A percentile compares a stretch with the other conserved stretches of the same genome.
Evolutionary conservation across 2,113 vertebrate genomes (phyloP).

Genomic region (Poeciliopsis retropinna): DNA sequence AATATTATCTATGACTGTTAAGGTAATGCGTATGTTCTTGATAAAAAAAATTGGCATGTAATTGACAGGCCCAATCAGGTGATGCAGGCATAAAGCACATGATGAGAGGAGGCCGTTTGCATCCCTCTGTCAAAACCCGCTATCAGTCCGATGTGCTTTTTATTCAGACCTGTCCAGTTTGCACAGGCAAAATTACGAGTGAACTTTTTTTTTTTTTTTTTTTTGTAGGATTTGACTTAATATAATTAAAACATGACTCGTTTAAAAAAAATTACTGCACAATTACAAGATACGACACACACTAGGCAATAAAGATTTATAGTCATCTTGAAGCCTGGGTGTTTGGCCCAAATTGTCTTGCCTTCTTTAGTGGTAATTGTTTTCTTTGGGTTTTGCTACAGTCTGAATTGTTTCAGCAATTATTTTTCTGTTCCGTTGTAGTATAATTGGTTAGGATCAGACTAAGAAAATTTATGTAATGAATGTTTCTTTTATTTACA

Average conservation of each 20-base stretch:
- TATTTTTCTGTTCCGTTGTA: too few species aligned
- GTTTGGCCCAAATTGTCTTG: background rate
- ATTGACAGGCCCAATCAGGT: background rate
- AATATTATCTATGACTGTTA: rapidly evolving
- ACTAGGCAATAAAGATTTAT: background rate
- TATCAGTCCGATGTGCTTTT: constrained; percentile 16
- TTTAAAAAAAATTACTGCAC: background rate
- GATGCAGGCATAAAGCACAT: constrained; percentile 40
- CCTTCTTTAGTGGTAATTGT: background rate
- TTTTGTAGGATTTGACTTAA: background rate
- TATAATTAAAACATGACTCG: background rate
- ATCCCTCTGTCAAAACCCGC: constrained; percentile 50
- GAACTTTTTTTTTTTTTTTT: background rate
- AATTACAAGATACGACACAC: background rate
- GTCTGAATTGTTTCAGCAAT: too few species aligned
- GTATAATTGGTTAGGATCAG: too few species aligned
- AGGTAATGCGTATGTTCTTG: background rate
- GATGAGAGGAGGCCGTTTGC: constrained; percentile 65
- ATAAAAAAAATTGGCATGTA: background rate
- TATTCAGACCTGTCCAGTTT: background rate
- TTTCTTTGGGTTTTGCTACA: background rate
- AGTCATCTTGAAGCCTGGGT: background rate
- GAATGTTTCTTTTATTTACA: too few species aligned
- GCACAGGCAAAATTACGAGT: too few species aligned
- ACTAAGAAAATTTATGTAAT: too few species aligned